Base-by-base conservation (phyloP, 2,888 invertebrate species). In the Tetramorium bicarinatum region DNA sequence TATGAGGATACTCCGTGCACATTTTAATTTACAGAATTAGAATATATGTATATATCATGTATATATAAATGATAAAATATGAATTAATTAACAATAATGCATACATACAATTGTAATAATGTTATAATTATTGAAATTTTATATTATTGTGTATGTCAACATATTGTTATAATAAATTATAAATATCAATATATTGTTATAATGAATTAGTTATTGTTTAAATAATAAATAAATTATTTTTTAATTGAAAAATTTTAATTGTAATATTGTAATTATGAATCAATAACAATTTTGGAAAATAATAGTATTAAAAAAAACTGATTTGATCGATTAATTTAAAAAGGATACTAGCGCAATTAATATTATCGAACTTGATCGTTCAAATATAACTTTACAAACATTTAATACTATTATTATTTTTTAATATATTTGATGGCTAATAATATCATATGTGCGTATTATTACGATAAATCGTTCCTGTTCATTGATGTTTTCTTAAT, bases 1-100 rank as follows among this genome's bases (percentile, higher is more conserved):
- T 29, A 64, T 21, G 21, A 8, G 11, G 9, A 54, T 71, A 54
- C 15, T 21, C 15, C 21, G n/a, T 2, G 15, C 18, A 13, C n/a
- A 29, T 75, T 44, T 44, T 56, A 59, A 41, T 56, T 74, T 59
- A 6, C 18, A 15, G n/a, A 74, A 74, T 44, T 38, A 21, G 3
- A 1, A 41, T 44, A 11, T 41, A 56, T 44, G 25, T 41, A 54
- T 3, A 18, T 25, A 41, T 41, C 41, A 1, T 44, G 11, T 44
- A 44, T 49, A 18, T 49, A 49, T 8, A 49, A 18, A 6, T 44
- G 8, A 59, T 59, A n/a, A 72, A 18, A 56, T 25, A 41, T 18
- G 41, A 71, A n/a, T 52, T 56, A 21, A 72, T 56, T 56, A 38
- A 1, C 0, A 25, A 25, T 25, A 41, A 41, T 38, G 3, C 11